These are phyloP conservation scores for Harpagoxenus sublaevis DNA, from an alignment of 2,888 invertebrate species.

Conservation along the genomic window DNA sequence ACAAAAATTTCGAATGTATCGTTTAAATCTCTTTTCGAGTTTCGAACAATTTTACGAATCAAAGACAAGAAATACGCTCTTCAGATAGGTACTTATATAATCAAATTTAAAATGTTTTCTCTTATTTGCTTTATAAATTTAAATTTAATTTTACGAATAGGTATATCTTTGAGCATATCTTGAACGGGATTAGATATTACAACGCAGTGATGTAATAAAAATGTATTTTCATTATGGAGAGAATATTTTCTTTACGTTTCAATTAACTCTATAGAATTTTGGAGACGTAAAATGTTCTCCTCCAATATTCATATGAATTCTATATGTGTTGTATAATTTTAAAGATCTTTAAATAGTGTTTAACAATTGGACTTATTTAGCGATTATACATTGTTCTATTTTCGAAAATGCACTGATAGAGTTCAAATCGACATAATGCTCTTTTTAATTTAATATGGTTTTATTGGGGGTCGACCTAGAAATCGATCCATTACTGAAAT, in stretches of 20 bases:
- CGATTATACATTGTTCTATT: background rate
- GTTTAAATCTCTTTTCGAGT: background rate
- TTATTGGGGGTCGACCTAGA: background rate
- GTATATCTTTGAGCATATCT: background rate
- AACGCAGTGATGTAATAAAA: background rate
- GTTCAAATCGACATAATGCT: background rate
- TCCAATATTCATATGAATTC: background rate
- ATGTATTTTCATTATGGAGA: background rate
- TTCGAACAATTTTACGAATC: background rate
- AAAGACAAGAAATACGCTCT: too few species aligned
- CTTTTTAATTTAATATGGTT: slow-evolving; percentile 19
- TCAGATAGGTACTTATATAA: too few species aligned
- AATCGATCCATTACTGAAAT: slow-evolving; percentile 42
- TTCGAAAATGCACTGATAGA: background rate
- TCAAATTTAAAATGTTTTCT: too few species aligned
- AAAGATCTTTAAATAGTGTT: background rate
- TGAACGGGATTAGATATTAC: background rate
- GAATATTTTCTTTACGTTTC: background rate
- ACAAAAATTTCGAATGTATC: background rate
- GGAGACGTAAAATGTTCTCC: background rate
- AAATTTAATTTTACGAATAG: too few species aligned
- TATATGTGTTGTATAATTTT: background rate
- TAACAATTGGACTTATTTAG: background rate
- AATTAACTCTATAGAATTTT: background rate
- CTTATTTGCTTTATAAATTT: too few species aligned